Base-by-base conservation (phyloP, 2,113 vertebrate genomes). In the Perognathus longimembris region DNA sequence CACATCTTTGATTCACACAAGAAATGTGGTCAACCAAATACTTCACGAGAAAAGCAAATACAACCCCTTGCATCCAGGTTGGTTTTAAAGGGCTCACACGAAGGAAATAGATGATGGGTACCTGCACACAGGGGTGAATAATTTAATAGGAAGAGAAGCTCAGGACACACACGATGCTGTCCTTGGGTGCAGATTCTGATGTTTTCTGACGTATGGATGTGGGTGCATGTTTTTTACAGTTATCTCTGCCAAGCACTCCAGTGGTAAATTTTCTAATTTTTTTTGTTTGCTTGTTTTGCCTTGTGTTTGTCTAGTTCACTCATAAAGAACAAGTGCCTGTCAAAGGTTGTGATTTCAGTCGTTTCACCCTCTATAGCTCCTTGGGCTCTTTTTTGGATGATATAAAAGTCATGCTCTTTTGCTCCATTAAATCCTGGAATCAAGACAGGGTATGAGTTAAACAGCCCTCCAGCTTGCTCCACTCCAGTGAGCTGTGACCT, bases 401-500 rank as follows among this genome's bases (percentile, higher is more conserved):
- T 10, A 50, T 74, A 38, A 74, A 90, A 76, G 66, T 32, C 81
- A 80, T 28, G 74, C 40, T 88, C 26, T 83, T 61, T 66, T 32
- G 30, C 30, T 9, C 22, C 28, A 50, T 70, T 82, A 76, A 61
- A 71, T 71, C 63, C 88, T 74, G 59, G 40, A 80, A 32, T 77
- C 28, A 11, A 85, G 77, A n/a, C 34, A 66, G 66, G 64, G 7
- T 20, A 74, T 61, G 81, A 67, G 59, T 50, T 66, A 70, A 66
- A 45, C 11, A 94, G n/a, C 4, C 12, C 4, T 24, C 17, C 8
- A 21, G 34, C 36, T 90, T 5, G 20, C 57, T 66, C 80, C 21
- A 82, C 57, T 59, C 59, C 45, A 89, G 63, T 24, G 89, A 92
- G 34, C 67, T 86, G 50, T 90, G 76, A 77, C 79, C 82, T 38